A percentile compares a stretch with the other conserved stretches of the same genome.
Conservation (phyloP, 2,113 vertebrate genomes). For the Eulemur macaco region DNA sequence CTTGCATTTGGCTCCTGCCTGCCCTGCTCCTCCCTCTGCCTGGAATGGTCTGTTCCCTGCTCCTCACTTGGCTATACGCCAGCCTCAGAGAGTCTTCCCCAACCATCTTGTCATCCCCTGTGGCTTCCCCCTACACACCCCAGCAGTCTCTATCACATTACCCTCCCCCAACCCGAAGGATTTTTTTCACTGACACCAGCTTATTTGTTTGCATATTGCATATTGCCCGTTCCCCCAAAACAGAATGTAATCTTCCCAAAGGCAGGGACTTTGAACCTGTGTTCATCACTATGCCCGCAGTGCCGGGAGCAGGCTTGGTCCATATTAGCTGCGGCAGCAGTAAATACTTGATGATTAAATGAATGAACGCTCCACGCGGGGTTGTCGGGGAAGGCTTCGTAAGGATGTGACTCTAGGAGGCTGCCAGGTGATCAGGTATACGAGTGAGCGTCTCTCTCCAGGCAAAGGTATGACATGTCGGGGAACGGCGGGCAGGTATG, state of each 20-base stretch:
- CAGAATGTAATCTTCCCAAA: background rate
- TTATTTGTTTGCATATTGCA: background rate
- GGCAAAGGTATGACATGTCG: background rate
- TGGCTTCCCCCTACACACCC: too few species aligned
- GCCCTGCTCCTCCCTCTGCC: background rate
- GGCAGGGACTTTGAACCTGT: background rate
- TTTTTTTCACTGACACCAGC: background rate
- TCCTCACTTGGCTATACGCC: background rate
- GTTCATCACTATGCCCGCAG: background rate
- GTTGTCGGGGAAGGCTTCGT: background rate
- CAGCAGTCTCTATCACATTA: background rate
- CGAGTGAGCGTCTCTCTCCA: background rate
- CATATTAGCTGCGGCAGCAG: background rate
- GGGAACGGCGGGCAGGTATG: background rate
- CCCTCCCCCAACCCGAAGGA: background rate
- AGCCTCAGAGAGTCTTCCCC: background rate
- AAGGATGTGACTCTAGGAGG: background rate
- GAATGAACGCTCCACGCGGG: fast-evolving
- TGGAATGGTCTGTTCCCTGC: background rate
- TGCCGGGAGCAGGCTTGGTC: background rate
- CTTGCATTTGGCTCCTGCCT: background rate
- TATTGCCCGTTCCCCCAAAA: background rate
- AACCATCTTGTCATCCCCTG: background rate
- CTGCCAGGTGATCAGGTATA: background rate
- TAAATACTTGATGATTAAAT: background rate